Conservation (phyloP, 2,888 invertebrate species). For the Drosophila siamana region DNA sequence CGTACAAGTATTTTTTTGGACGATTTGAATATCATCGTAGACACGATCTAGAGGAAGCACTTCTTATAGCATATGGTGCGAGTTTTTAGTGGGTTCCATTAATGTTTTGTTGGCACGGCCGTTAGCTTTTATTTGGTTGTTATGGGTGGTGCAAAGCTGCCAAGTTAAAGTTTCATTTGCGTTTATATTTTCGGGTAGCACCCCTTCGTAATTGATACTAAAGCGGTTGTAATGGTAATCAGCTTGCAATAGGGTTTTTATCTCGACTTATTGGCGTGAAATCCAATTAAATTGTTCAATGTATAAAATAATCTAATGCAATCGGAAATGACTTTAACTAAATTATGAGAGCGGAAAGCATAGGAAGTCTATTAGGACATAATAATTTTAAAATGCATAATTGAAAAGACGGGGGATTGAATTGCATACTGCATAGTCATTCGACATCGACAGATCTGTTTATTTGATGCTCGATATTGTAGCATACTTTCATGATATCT, state of each 20-base stretch:
- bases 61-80: background rate
- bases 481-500: background rate
- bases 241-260: slow-evolving; percentile 3
- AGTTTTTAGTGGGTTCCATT: slow-evolving; percentile 37
- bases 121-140: slow-evolving; percentile 6
- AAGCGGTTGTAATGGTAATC: slow-evolving; percentile 31
- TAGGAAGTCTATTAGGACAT: background rate
- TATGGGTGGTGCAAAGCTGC: slow-evolving; percentile 22
- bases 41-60: slow-evolving; percentile 54
- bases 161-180: slow-evolving; percentile 50
- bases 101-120: slow-evolving; percentile 15
- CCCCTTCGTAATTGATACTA: slow-evolving; percentile 55
- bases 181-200: slow-evolving; percentile 49
- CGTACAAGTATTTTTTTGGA: slow-evolving; percentile 19
- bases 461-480: background rate
- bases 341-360: slow-evolving; percentile 20
- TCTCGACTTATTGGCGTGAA: slow-evolving; percentile 13
- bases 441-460: background rate
- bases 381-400: background rate
- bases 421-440: background rate
- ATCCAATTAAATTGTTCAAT: background rate
- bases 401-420: background rate
- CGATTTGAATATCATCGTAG: slow-evolving; percentile 58
- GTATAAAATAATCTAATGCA: slow-evolving; percentile 8
- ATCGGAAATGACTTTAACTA: background rate